phyloP scores from a whole-genome alignment of 2,888 invertebrate species.

The Ypsolopha scabrella region DNA sequence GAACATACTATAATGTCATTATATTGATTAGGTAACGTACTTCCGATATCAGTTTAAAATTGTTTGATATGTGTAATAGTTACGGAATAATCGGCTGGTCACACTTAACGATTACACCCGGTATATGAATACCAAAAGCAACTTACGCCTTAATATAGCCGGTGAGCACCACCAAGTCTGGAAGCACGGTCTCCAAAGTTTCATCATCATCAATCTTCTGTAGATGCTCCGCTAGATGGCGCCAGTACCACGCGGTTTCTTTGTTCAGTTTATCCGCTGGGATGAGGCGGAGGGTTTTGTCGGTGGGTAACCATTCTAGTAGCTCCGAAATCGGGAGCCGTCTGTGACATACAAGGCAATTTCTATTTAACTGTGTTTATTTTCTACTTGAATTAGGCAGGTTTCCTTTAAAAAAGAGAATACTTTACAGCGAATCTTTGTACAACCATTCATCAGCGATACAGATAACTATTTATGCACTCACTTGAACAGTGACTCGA shows the following conservation, averaged over 20 bases:
- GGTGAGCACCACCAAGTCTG: conserved; percentile 80
- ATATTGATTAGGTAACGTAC: no score
- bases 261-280: conserved; percentile 58
- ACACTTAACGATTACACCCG: no score
- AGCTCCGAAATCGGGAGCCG: conserved; percentile 57
- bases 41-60: no score
- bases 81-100: no score
- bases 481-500: conserved; percentile 60
- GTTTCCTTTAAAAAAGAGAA: no score
- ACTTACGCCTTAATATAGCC: conserved; percentile 77
- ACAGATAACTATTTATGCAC: no score
- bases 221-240: conserved; percentile 56
- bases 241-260: conserved; percentile 66
- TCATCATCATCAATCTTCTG: conserved; percentile 63
- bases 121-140: conserved; percentile 3
- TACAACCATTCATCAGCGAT: no score
- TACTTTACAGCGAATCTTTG: no score
- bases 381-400: no score
- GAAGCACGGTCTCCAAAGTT: conserved; percentile 72
- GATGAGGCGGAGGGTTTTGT: conserved; percentile 45
- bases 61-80: no score
- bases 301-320: conserved; percentile 61
- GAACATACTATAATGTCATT: no score
- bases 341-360: conserved; percentile 20
- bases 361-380: background rate